Percentiles rank a stretch among this genome's conserved stretches.
These are phyloP conservation scores for Phasianus colchicus DNA, from an alignment of 2,113 vertebrate species.

Conservation along the genomic window DNA sequence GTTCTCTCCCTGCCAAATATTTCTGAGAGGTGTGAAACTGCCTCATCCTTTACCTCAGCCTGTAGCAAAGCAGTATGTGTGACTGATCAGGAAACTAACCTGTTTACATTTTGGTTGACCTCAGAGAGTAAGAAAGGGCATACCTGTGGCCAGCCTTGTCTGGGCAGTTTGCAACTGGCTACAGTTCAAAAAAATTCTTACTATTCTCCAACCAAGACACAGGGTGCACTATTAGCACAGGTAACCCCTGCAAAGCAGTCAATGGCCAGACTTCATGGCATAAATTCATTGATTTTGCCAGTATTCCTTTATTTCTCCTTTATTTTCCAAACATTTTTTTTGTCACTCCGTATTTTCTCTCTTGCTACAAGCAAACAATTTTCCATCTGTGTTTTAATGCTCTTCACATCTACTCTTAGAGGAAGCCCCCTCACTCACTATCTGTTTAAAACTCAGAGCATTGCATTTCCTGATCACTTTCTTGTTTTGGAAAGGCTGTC, in stretches of 20 bases:
- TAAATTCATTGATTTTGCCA: not conserved
- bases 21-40: not conserved
- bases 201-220: not conserved
- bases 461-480: not conserved
- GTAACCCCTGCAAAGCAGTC: not conserved
- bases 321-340: not conserved
- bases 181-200: not conserved
- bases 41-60: not conserved
- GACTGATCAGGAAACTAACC: not conserved
- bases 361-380: not conserved
- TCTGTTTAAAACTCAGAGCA: not conserved
- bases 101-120: not conserved
- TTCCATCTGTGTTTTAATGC: not conserved
- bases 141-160: not conserved
- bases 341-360: not conserved
- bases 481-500: not conserved
- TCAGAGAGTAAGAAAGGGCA: not conserved
- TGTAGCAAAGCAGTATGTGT: not conserved
- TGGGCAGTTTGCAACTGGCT: not conserved
- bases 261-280: not conserved
- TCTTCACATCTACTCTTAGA: not conserved
- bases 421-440: fast-evolving
- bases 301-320: not conserved
- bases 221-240: not conserved
- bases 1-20: not conserved